Conservation (phyloP, 2,797 vertebrate genomes). For the Anas georgica region DNA sequence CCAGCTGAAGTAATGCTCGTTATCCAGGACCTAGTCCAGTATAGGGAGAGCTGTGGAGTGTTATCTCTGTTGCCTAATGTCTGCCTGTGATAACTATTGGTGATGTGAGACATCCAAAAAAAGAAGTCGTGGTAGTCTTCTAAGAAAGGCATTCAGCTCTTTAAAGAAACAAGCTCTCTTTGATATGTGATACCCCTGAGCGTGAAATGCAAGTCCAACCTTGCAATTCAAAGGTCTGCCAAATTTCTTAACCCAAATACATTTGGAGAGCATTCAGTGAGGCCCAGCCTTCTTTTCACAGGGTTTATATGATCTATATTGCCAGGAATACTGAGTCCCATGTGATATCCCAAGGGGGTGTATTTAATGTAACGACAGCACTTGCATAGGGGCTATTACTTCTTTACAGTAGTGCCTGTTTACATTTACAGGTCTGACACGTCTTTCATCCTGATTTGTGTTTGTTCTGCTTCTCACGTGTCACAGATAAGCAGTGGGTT, state of each 20-base stretch:
- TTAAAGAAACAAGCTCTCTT: neutral
- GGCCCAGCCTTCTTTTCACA: neutral
- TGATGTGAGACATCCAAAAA: neutral
- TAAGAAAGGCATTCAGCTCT: conserved; percentile 2
- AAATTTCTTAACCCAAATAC: conserved; percentile 17
- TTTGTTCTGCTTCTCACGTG: neutral
- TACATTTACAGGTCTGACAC: neutral
- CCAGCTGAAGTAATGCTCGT: neutral
- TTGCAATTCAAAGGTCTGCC: neutral
- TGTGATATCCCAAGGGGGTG: neutral
- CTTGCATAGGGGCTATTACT: neutral
- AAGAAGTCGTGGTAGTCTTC: conserved; percentile 36
- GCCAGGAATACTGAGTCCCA: neutral
- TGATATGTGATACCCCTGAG: neutral
- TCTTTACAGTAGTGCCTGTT: neutral
- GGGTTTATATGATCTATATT: neutral
- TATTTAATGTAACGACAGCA: neutral
- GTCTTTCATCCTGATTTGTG: neutral
- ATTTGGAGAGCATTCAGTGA: conserved; percentile 8
- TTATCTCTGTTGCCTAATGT: conserved; percentile 43
- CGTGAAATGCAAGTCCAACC: neutral
- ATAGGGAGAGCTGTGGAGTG: neutral
- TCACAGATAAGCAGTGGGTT: accelerated
- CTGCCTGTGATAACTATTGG: conserved; percentile 6
- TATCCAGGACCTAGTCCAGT: neutral